phyloP scores from a whole-genome alignment of 2,797 vertebrate genomes.

The Meda fulgida region DNA sequence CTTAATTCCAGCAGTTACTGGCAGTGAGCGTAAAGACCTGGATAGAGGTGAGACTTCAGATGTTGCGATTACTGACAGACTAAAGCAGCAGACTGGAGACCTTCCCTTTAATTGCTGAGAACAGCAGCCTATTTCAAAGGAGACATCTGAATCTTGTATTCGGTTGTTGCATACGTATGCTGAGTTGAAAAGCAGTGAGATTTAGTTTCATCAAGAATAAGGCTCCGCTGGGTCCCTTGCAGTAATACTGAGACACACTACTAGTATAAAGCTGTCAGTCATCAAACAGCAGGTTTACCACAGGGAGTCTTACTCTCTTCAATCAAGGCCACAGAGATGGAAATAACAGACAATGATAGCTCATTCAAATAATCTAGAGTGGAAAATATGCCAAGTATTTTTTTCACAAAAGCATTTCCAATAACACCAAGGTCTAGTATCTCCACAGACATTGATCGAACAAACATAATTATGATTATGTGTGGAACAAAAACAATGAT shows the following conservation, averaged over 20 bases:
- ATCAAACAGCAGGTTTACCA: constrained; percentile 32
- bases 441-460: neutral
- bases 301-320: neutral
- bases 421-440: neutral
- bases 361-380: neutral
- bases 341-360: constrained; percentile 21
- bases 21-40: neutral
- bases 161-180: neutral
- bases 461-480: neutral
- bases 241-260: constrained; percentile 10
- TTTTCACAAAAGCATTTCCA: neutral
- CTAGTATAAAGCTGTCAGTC: constrained; percentile 29
- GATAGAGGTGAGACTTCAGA: constrained; percentile 19
- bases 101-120: constrained; percentile 38
- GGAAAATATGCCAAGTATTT: neutral
- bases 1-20: neutral
- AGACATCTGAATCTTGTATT: neutral
- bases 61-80: constrained; percentile 41
- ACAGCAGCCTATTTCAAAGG: constrained; percentile 26
- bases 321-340: constrained; percentile 22
- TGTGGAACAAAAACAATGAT: neutral
- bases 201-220: constrained; percentile 25
- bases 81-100: constrained; percentile 25
- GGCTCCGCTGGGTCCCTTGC: neutral
- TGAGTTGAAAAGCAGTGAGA: constrained; percentile 18